phyloP scores from a whole-genome alignment of 2,888 invertebrate species.

The Drosophila sordidula region DNA sequence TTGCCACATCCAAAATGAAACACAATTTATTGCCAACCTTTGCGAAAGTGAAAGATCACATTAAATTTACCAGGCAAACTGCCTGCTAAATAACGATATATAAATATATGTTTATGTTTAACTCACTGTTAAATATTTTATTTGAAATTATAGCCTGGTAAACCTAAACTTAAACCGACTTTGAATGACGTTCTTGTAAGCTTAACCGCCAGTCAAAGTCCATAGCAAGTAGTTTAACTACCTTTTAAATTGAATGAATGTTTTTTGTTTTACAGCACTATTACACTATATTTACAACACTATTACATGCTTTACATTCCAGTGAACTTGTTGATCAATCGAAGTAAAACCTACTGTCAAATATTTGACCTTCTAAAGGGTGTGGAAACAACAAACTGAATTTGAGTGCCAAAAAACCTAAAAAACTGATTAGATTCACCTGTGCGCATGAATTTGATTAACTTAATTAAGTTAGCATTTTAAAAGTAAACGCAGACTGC shows the following conservation, averaged over 20 bases:
- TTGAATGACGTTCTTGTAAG: not conserved
- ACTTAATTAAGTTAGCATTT: conserved; percentile 16
- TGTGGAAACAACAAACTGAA: not conserved
- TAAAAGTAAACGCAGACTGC: not conserved
- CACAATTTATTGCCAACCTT: not conserved
- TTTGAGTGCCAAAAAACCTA: not conserved
- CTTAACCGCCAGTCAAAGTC: not conserved
- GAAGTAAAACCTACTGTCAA: not conserved
- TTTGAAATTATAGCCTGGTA: no score
- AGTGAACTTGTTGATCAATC: no score
- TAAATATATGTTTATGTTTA: no score
- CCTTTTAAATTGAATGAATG: not conserved
- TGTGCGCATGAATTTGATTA: conserved; percentile 1
- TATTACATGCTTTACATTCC: no score
- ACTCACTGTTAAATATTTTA: not conserved
- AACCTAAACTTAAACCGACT: no score
- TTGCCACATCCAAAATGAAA: not conserved
- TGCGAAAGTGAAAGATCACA: not conserved
- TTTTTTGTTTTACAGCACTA: no score
- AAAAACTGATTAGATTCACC: conserved; percentile 8
- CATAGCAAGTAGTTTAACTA: not conserved
- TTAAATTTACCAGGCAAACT: not conserved
- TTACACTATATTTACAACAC: no score
- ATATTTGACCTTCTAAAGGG: not conserved
- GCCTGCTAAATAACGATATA: no score